phyloP scores from a whole-genome alignment of 2,113 vertebrate species.

The Cyanocitta stelleri region DNA sequence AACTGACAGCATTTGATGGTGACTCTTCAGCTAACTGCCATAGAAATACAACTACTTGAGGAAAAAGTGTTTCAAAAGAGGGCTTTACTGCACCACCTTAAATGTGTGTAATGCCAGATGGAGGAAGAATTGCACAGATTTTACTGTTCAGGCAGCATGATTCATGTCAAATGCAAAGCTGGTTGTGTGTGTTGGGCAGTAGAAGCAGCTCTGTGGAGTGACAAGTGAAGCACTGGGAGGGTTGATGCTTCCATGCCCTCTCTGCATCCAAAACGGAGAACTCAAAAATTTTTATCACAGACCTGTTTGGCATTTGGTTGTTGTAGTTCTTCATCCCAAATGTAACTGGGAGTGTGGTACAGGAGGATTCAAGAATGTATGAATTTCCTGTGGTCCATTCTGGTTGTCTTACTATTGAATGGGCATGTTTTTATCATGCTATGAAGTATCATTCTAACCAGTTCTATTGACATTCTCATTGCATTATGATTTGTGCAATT shows the following conservation, averaged over 20 bases:
- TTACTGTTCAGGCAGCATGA: not conserved
- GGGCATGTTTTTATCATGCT: not conserved
- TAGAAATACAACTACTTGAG: not conserved
- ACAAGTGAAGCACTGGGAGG: not conserved
- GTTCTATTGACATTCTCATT: not conserved
- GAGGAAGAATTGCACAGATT: not conserved
- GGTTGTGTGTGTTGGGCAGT: not conserved
- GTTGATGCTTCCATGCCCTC: accelerated
- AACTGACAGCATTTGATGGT: not conserved
- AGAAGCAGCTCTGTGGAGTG: not conserved
- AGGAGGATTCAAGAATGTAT: not conserved
- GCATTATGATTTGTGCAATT: not conserved
- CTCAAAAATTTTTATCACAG: not conserved
- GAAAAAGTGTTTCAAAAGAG: not conserved
- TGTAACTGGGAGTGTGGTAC: not conserved
- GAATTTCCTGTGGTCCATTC: accelerated
- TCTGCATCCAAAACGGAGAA: accelerated
- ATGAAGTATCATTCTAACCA: not conserved
- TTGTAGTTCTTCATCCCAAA: not conserved
- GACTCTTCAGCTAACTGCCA: not conserved
- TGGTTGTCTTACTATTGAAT: not conserved
- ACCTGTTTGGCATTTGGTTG: not conserved
- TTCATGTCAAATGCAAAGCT: not conserved
- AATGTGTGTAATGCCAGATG: not conserved
- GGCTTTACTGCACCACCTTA: not conserved